phyloP scores from a whole-genome alignment of 2,113 vertebrate species.

The Sinosuthora webbiana region DNA sequence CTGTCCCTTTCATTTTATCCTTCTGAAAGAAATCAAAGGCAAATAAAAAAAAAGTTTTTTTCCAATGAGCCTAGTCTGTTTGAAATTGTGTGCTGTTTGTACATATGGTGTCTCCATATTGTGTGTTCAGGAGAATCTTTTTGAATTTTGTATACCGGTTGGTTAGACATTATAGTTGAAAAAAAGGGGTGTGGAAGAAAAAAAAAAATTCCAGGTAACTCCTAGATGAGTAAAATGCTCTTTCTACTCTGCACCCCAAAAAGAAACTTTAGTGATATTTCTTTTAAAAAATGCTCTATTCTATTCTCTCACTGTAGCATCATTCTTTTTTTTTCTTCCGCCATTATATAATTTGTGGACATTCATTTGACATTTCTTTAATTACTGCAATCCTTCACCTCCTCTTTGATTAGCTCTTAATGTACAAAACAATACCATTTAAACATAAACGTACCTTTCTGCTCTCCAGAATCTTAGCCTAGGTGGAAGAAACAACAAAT shows the following conservation, averaged over 20 bases:
- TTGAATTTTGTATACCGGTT: slow-evolving; percentile 53
- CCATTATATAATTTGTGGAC: neutral
- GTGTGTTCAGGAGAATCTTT: slow-evolving; percentile 62
- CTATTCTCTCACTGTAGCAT: neutral
- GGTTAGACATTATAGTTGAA: neutral
- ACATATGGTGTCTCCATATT: slow-evolving; percentile 77
- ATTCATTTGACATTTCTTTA: neutral
- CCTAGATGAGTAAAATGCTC: neutral
- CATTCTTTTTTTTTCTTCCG: neutral
- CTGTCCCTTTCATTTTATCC: slow-evolving; percentile 96
- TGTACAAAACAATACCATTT: neutral
- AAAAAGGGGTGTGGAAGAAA: fast-evolving
- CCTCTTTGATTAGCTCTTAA: neutral
- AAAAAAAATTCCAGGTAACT: slow-evolving; percentile 16
- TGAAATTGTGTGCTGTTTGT: slow-evolving; percentile 83
- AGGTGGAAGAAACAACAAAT: neutral
- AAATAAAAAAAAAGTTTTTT: slow-evolving; percentile 68
- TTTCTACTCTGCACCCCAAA: slow-evolving; percentile 5
- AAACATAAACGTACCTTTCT: neutral
- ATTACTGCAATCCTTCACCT: neutral
- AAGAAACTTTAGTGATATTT: neutral
- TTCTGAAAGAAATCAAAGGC: slow-evolving; percentile 94
- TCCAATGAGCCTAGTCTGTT: slow-evolving; percentile 82
- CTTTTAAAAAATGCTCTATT: neutral
- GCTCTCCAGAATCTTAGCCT: neutral